Base-by-base conservation (phyloP, 2,888 invertebrate species). In the Drosophila fulvimacula region DNA sequence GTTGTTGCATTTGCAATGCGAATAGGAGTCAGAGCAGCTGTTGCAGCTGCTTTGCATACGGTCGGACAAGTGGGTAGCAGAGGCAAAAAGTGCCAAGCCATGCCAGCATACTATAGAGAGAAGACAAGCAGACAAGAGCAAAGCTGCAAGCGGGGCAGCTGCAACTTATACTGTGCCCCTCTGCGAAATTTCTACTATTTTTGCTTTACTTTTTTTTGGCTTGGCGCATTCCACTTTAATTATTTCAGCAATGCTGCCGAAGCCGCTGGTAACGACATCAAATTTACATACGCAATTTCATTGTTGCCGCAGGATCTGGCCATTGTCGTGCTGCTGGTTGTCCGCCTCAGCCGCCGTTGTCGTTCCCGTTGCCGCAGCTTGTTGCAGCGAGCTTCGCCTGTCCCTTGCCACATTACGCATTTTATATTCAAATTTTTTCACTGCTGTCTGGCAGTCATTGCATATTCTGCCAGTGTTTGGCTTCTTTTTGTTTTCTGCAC, bases 221-320 rank as follows among this genome's bases (percentile, higher is more conserved):
- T 39, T 76, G 55, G 73, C 85, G 82, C 79, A 84, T 84, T 82
- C 88, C 76, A 84, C 82, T 85, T 89, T 85, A 85, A 85, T 85
- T 89, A 85, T 85, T 85, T 85, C 88, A 89, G 78, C 88, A 73
- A 83, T 86, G 85, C 81, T 86, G 82, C 82, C 82, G 86, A 71
- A 61, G 76, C 82, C 82, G 67, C 56, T 86, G 87, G 88, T 87
- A 89, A 85, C 88, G 86, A 88, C 89, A 90, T 88, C 73, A 85
- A 90, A 88, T 88, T 88, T 88, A 88, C 88, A 88, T 88, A 88
- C 83, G 89, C 90, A 89, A 87, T 89, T 87, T 85, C 85, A 85
- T 88, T 88, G 88, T 88, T 86, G 89, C 82, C 89, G 83, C 79
- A 81, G 84, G 85, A 84, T 76, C 88, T 82, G 79, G 66, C 81